Base-by-base conservation (phyloP, 1,140 invertebrate genomes). In the Rhyzopertha dominica region DNA sequence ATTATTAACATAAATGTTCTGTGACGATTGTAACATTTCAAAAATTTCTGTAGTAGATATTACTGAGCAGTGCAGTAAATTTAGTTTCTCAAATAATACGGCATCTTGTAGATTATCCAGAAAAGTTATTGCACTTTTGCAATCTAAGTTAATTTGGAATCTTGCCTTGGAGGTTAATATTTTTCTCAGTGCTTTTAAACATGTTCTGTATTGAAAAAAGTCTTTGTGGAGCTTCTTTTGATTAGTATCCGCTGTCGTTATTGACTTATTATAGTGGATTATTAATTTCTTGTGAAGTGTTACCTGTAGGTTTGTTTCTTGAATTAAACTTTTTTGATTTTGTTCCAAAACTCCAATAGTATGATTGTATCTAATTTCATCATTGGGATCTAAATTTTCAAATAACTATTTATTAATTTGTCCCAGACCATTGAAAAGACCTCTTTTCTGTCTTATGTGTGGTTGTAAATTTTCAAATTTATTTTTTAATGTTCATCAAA, bases 291-390 rank as follows among this genome's bases (percentile, higher is more conserved):
- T 25, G 8, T n/a, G 19, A 13, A 24, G 18, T 13, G 20, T 25
- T 16, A 39, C 26, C 26, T 39, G 36, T 7, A 39, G 22, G 16
- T 39, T 39, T n/a, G 3, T 25, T 24, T 25, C 36, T 14, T 39
- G 22, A 39, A 2, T 20, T 10, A 38, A 25, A 25, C 26, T 10
- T 25, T 38, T 38, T 8, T 24, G 36, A 38, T 25, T 38, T 13
- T 32, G 30, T 13, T 32, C 5, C 17, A 32, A 1, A 14, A 1
- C 1, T 9, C n/a, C 5, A 9, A 32, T 32, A 7, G 30, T 16
- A 8, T 32, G 5, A 13, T 32, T 13, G 13, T 32, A 32, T 14
- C 8, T n/a, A 14, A 25, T 16, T 13, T 39, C 37, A 20, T 39
- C 37, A 26, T 25, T 25, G 28, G 23, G 28, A n/a, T 39, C 0